Conservation (phyloP, 2,888 invertebrate species). For the Liopterus haemorrhoidalis region DNA sequence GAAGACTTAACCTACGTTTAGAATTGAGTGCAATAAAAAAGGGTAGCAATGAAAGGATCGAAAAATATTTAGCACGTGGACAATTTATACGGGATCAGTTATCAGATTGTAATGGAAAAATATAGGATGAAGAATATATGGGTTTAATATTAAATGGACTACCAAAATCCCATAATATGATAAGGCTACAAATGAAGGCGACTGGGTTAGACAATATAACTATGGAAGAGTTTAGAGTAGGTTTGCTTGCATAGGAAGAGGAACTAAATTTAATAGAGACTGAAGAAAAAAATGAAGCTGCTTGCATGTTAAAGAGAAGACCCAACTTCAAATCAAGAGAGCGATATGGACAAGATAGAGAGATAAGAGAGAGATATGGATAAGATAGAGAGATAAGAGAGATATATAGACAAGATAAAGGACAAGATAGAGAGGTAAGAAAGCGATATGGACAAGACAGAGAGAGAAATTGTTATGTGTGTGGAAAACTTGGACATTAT, state of each 20-base stretch:
- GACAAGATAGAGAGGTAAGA: too few species aligned
- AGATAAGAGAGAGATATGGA: too few species aligned
- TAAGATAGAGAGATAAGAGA: too few species aligned
- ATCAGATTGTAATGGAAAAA: conserved; percentile 1
- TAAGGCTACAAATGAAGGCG: conserved; percentile 8
- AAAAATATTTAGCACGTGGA: conserved; percentile 7
- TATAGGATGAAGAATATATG: conserved; percentile 11
- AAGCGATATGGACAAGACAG: too few species aligned
- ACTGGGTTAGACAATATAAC: conserved; percentile 6
- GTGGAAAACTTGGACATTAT: conserved; percentile 1
- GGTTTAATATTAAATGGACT: conserved; percentile 7
- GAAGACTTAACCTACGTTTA: conserved; percentile 8
- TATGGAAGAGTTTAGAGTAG: conserved; percentile 2
- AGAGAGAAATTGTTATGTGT: too few species aligned
- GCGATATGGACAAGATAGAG: too few species aligned
- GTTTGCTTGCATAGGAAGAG: conserved; percentile 4
- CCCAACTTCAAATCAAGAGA: too few species aligned
- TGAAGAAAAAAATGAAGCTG: too few species aligned
- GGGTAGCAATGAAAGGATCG: background rate
- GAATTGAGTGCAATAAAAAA: conserved; percentile 11
- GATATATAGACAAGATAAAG: too few species aligned
- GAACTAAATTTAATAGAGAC: conserved; percentile 8
- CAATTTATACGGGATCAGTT: conserved; percentile 11
- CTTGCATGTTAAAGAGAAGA: too few species aligned
- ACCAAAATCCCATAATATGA: conserved; percentile 6